Percentiles rank a stretch among this genome's conserved stretches.
Conservation (phyloP, 92 coral and sea anemone genomes). For the Zoanthus sociatus region DNA sequence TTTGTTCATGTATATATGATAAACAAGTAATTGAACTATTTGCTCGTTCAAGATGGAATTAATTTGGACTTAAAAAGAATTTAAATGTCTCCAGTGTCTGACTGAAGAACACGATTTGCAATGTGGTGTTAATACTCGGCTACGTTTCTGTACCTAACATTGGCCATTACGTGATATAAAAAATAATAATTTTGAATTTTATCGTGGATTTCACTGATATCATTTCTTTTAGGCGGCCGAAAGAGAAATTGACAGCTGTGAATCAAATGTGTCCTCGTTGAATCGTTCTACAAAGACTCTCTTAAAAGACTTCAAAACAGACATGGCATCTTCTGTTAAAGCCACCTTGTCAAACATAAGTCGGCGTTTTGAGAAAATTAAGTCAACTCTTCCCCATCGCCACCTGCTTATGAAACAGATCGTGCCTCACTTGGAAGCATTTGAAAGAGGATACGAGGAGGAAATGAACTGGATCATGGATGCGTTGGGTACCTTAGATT, state of each 20-base stretch:
- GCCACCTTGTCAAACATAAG: constrained; percentile 93
- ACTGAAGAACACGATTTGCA: too few relatives aligned
- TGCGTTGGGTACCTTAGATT: constrained; percentile 76
- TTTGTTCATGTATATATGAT: too few relatives aligned
- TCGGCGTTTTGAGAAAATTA: constrained; percentile 95
- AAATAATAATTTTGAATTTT: too few relatives aligned
- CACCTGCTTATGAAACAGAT: constrained; percentile 75
- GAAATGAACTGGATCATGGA: constrained; percentile 76
- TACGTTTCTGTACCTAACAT: too few relatives aligned
- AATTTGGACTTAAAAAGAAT: too few relatives aligned
- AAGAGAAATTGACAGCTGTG: constrained; percentile 79
- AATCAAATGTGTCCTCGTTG: constrained; percentile 72
- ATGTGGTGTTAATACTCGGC: too few relatives aligned
- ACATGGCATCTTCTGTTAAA: constrained; percentile 97
- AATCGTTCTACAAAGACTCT: constrained; percentile 89
- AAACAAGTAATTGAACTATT: too few relatives aligned
- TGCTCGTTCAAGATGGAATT: too few relatives aligned
- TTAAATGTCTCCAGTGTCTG: too few relatives aligned
- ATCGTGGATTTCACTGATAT: not conserved
- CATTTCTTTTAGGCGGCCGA: constrained; percentile 65
- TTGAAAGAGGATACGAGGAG: constrained; percentile 81
- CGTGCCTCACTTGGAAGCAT: constrained; percentile 81
- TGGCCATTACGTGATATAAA: too few relatives aligned
- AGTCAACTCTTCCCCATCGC: constrained; percentile 83
- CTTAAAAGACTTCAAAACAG: constrained; percentile 94